phyloP scores from a whole-genome alignment of 2,113 vertebrate genomes.

The Hystrix cristata region DNA sequence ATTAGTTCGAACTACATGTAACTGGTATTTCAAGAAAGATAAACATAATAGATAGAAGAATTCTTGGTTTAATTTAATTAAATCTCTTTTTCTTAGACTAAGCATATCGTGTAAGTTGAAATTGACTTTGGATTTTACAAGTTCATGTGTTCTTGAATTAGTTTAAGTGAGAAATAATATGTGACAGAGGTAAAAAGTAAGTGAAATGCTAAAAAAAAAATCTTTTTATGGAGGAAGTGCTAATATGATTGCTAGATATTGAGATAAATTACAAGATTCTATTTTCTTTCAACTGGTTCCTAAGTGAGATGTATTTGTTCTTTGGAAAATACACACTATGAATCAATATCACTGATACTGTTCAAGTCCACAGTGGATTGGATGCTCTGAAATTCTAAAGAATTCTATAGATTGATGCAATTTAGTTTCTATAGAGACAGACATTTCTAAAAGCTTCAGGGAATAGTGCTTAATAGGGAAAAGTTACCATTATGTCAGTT shows the following conservation, averaged over 20 bases:
- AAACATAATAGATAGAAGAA: background rate
- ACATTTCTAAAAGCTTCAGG: background rate
- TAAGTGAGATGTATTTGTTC: constrained; percentile 36
- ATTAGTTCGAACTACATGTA: constrained; percentile 9
- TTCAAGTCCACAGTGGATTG: background rate
- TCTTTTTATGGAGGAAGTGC: background rate
- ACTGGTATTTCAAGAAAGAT: constrained; percentile 4
- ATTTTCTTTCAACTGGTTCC: constrained; percentile 20
- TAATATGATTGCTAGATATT: constrained; percentile 3
- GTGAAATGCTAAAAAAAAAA: constrained; percentile 51
- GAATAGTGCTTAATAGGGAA: background rate
- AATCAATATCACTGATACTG: background rate
- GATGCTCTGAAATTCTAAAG: background rate
- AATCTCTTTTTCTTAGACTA: constrained; percentile 1
- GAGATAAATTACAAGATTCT: constrained; percentile 51
- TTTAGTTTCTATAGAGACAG: background rate
- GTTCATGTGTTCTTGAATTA: constrained; percentile 67
- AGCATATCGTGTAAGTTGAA: constrained; percentile 71
- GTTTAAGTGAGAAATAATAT: constrained; percentile 48
- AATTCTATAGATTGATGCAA: background rate
- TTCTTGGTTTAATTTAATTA: constrained; percentile 38
- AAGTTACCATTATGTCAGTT: background rate
- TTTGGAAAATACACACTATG: constrained; percentile 26
- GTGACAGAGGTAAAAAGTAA: constrained; percentile 79
- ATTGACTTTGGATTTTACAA: constrained; percentile 78